Evolutionary conservation across 1,140 invertebrate genomes (phyloP), one percentile per base, ranked within the genome.

Genomic region (Cecropterus lyciades): DNA sequence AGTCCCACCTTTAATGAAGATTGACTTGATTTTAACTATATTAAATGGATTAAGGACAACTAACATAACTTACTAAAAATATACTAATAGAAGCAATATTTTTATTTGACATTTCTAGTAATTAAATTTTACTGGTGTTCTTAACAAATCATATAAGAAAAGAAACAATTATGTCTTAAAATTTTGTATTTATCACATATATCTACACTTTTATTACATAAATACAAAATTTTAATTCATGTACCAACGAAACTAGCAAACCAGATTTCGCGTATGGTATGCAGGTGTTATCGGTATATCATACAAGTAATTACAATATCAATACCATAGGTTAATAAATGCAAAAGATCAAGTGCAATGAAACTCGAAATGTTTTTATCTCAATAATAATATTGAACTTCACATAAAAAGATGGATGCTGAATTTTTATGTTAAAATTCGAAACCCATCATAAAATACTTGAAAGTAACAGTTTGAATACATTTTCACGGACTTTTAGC

Each of bases 241-340:
- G 73, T 90, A 86, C 84, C 88, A 92, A 93, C 86, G 82, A 91
- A 90, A 88, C 84, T 88, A 86, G 82, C 82, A 85, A 90, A 91
- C 87, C 89, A 88, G 85, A 91, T 89, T 89, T 89, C 82, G 82
- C 80, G 86, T 91, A 82, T 83, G 80, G 86, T 91, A 89, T 84
- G 85, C 82, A 84, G 89, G 70, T 87, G 89, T 92, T 89, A 90
- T 84, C 85, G 83, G 80, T 88, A 82, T 92, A 93, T 92, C 84
- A 92, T 92, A 93, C 92, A 93, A 92, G 89, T 93, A 92, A 93
- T 93, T 92, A 93, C 92, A 93, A 89, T 92, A 92, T 91, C 84
- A 91, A 92, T 92, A 92, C 92, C 89, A 89, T 91, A 92, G 88
- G 91, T 92, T 92, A 92, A 93, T 93, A 93, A 93, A 93, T 93